Evolutionary conservation across 2,797 vertebrate genomes (phyloP).

Genomic region (Notamacropus eugenii): DNA sequence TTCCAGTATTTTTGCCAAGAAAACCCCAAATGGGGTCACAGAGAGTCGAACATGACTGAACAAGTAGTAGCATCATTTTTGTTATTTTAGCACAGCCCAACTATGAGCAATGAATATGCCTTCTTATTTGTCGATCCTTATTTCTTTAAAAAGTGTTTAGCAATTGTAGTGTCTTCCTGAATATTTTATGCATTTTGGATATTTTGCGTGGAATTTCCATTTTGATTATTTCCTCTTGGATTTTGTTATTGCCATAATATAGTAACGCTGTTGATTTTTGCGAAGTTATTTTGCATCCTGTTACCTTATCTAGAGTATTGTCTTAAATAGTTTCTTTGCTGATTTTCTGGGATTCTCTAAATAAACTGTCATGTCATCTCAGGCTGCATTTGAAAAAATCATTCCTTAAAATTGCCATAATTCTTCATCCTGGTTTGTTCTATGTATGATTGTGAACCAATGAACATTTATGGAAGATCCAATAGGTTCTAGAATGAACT

Average conservation of each 20-base stretch:
- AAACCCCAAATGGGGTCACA: neutral
- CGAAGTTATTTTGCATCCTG: neutral
- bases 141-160: neutral
- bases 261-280: neutral
- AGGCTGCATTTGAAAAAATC: neutral
- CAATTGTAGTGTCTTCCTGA: neutral
- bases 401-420: neutral
- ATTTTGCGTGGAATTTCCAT: neutral
- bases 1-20: neutral
- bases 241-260: neutral
- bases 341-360: neutral
- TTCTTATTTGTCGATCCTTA: neutral
- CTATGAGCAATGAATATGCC: neutral
- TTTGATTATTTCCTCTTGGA: neutral
- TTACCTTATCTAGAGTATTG: neutral
- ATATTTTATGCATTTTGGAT: neutral
- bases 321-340: neutral
- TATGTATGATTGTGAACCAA: neutral
- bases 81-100: neutral
- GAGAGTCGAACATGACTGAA: neutral
- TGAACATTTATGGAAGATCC: neutral
- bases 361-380: neutral
- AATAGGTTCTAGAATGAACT: neutral
- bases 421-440: neutral
- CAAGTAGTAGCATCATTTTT: neutral